A percentile compares a stretch with the other conserved stretches of the same genome.
Conservation (phyloP, 2,888 invertebrate genomes). For the Lapara coniferarum region DNA sequence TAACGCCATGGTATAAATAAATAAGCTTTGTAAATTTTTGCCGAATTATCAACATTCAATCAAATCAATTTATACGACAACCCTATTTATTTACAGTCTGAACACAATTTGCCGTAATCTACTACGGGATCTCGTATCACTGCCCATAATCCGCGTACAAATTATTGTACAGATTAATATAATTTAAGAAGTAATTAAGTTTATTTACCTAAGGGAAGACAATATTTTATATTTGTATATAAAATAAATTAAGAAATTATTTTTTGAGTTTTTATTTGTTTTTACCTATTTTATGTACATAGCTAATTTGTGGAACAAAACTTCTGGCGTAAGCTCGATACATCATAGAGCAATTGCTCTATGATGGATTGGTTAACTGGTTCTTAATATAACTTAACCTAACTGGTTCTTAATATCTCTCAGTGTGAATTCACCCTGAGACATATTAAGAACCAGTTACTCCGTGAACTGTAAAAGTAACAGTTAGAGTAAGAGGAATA, state of each 20-base stretch:
- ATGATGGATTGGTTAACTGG: too few species aligned
- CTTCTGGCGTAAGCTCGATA: neutral
- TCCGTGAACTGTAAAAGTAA: too few species aligned
- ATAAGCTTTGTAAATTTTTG: neutral
- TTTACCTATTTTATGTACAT: neutral
- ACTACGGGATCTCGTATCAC: conserved; percentile 59
- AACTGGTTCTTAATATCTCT: too few species aligned
- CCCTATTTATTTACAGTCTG: conserved; percentile 17
- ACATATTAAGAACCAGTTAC: too few species aligned
- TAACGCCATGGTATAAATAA: neutral
- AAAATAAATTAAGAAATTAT: conserved; percentile 65
- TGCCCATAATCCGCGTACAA: conserved; percentile 69
- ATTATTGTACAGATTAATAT: conserved; percentile 61
- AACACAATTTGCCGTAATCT: neutral
- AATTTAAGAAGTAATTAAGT: conserved; percentile 74
- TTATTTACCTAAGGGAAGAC: conserved; percentile 69
- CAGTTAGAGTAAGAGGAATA: too few species aligned
- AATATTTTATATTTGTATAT: conserved; percentile 75
- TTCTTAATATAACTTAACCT: too few species aligned
- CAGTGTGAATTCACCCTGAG: too few species aligned
- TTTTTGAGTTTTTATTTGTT: conserved; percentile 39
- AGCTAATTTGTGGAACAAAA: neutral
- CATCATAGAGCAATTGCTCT: too few species aligned
- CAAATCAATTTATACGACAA: neutral
- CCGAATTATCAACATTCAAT: neutral